Evolutionary conservation across 2,888 invertebrate genomes (phyloP).

Genomic region (Apodemia mormo): DNA sequence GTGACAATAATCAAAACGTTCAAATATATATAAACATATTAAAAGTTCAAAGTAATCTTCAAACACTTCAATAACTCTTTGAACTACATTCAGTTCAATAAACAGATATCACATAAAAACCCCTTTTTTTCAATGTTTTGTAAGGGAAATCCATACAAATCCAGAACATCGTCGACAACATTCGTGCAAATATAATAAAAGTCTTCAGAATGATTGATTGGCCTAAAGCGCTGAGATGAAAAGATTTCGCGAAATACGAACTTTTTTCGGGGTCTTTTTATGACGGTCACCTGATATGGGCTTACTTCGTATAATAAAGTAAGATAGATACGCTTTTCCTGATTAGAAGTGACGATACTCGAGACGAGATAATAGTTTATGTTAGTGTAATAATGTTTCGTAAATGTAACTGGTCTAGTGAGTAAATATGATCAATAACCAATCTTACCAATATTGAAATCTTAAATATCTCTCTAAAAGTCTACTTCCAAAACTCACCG

Average conservation of each 20-base stretch:
- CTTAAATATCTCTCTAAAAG: too few relatives aligned
- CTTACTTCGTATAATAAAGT: constrained; percentile 28
- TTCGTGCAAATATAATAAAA: constrained; percentile 34
- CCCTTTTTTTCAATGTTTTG: constrained; percentile 13
- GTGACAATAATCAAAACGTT: too few relatives aligned
- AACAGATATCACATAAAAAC: constrained; percentile 20
- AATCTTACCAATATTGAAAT: too few relatives aligned
- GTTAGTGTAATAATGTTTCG: neutral
- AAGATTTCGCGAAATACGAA: constrained; percentile 28
- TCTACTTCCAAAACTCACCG: too few relatives aligned
- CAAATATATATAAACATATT: neutral
- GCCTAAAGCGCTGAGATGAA: constrained; percentile 36
- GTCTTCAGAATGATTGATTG: constrained; percentile 42
- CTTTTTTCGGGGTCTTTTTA: constrained; percentile 32
- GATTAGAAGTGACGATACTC: constrained; percentile 6
- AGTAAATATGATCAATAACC: too few relatives aligned
- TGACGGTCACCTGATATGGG: constrained; percentile 39
- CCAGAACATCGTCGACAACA: constrained; percentile 11
- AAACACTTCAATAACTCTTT: constrained; percentile 17
- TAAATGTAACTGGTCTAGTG: neutral
- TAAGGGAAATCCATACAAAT: constrained; percentile 24
- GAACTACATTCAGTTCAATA: constrained; percentile 4
- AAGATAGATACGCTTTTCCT: constrained; percentile 23
- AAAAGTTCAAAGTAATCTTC: neutral
- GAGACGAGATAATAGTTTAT: neutral